phyloP scores from a whole-genome alignment of 2,888 invertebrate species.

The Pocota personata region DNA sequence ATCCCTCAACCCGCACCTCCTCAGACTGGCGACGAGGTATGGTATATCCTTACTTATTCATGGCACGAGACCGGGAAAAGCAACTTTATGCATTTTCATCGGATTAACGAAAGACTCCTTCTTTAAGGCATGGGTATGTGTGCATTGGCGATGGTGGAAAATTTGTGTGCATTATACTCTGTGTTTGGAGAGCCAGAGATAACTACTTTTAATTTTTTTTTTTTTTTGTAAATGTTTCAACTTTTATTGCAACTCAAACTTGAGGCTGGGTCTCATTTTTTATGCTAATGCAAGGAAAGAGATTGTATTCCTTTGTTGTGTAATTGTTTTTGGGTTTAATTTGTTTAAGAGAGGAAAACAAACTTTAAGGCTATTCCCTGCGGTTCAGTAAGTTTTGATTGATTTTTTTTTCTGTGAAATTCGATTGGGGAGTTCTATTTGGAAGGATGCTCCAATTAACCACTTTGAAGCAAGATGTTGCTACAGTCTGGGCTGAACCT shows the following conservation, averaged over 20 bases:
- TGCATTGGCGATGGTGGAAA: background rate
- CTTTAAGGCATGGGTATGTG: background rate
- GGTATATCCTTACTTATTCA: constrained; percentile 74
- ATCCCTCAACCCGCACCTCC: background rate
- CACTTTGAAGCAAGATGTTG: too few relatives aligned
- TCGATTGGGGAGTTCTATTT: too few relatives aligned
- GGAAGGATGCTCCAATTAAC: too few relatives aligned
- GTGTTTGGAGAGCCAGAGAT: constrained; percentile 47
- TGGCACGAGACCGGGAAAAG: constrained; percentile 72
- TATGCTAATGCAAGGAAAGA: constrained; percentile 35
- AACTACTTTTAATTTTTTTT: constrained; percentile 47
- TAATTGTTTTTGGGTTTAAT: constrained; percentile 23
- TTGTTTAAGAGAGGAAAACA: constrained; percentile 12
- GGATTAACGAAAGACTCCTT: constrained; percentile 73
- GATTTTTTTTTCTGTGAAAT: background rate
- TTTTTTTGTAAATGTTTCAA: constrained; percentile 46
- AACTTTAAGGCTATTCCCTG: background rate
- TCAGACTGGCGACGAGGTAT: constrained; percentile 23
- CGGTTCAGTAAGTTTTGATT: background rate
- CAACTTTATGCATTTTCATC: constrained; percentile 75
- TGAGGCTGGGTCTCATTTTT: constrained; percentile 45
- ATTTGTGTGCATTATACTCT: constrained; percentile 27
- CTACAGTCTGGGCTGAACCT: too few relatives aligned
- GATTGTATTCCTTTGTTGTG: constrained; percentile 37
- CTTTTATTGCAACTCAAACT: constrained; percentile 64